Conservation (phyloP, 2,113 vertebrate genomes). For the Semicossyphus pulcher region DNA sequence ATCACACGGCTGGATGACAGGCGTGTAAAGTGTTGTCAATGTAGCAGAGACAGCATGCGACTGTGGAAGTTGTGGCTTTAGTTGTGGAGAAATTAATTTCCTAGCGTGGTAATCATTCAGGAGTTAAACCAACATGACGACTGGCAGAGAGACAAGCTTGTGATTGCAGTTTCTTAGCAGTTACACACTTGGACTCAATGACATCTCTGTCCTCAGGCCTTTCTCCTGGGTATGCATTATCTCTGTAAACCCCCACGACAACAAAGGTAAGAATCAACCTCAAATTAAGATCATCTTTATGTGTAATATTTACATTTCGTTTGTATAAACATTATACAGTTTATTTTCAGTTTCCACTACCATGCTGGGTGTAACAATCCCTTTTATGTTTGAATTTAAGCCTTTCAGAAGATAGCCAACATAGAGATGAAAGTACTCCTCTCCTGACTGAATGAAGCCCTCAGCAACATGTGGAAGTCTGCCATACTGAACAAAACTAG, state of each 20-base stretch:
- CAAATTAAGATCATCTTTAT: not conserved
- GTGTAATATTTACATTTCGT: not conserved
- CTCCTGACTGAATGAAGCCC: constrained; percentile 52
- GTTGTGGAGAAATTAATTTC: not conserved
- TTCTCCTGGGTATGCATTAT: constrained; percentile 68
- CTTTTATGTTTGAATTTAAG: constrained; percentile 38
- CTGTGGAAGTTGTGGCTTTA: not conserved
- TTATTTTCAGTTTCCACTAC: not conserved
- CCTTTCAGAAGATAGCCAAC: not conserved
- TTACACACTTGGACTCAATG: not conserved
- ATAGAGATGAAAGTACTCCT: constrained; percentile 46
- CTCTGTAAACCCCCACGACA: constrained; percentile 36
- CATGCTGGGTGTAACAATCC: not conserved
- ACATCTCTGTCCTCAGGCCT: constrained; percentile 69
- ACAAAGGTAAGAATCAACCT: constrained; percentile 65
- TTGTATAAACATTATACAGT: too few species aligned
- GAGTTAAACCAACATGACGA: not conserved
- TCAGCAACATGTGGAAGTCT: not conserved
- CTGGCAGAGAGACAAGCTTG: not conserved
- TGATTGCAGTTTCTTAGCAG: constrained; percentile 20
- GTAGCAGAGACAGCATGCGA: not conserved
- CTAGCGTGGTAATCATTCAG: not conserved
- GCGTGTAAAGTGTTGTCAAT: not conserved
- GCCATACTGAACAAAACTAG: not conserved
- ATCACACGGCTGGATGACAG: not conserved